Percentiles rank a stretch among this genome's conserved stretches.
These are phyloP conservation scores for Melitaea cinxia DNA, from an alignment of 1,140 invertebrate species.

Conservation along the genomic window DNA sequence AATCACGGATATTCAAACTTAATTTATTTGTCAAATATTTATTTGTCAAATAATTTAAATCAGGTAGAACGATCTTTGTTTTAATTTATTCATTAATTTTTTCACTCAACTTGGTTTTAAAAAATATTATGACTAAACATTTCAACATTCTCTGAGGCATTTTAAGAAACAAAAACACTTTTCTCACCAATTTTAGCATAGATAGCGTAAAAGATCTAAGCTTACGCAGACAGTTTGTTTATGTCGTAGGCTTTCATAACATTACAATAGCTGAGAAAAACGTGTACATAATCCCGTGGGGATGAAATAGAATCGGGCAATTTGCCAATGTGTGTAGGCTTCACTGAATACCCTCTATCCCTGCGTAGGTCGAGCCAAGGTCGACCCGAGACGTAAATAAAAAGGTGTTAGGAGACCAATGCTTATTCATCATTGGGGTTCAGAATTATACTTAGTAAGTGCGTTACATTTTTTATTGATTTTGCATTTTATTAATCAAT, in stretches of 20 bases:
- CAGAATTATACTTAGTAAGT: slow-evolving; percentile 5
- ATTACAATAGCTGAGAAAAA: slow-evolving; percentile 16
- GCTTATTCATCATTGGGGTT: slow-evolving; percentile 27
- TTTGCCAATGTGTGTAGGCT: slow-evolving; percentile 51
- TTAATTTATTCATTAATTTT: too few relatives aligned
- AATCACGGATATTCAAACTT: too few relatives aligned
- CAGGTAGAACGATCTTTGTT: too few relatives aligned
- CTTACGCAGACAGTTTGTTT: background rate
- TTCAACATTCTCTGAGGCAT: too few relatives aligned
- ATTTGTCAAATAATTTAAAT: too few relatives aligned
- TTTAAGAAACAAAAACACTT: too few relatives aligned
- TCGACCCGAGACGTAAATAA: slow-evolving; percentile 36
- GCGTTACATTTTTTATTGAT: background rate
- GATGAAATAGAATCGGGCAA: slow-evolving; percentile 45
- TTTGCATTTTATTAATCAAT: background rate
- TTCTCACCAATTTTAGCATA: too few relatives aligned
- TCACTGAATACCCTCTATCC: slow-evolving; percentile 41
- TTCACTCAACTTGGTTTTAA: too few relatives aligned
- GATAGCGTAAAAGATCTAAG: background rate
- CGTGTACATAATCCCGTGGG: slow-evolving; percentile 20
- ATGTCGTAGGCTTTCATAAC: slow-evolving; percentile 9
- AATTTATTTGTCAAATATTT: too few relatives aligned
- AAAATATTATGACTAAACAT: too few relatives aligned
- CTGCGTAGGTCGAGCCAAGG: slow-evolving; percentile 51
- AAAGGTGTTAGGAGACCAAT: slow-evolving; percentile 24